Evolutionary conservation across 2,797 vertebrate species (phyloP).

Genomic region (Novumbra hubbsi): DNA sequence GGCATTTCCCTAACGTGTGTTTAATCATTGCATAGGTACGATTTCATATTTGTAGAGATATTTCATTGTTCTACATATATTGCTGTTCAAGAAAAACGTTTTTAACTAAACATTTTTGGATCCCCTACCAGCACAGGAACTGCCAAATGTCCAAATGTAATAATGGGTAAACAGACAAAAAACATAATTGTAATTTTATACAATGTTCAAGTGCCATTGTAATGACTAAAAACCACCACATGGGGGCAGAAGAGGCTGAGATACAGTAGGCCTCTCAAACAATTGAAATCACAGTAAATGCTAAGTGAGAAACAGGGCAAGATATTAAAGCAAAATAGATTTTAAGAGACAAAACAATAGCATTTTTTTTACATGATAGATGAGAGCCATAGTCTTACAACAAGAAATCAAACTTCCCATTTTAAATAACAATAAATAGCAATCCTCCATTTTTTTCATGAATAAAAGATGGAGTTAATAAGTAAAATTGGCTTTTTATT

Average conservation of each 20-base stretch:
- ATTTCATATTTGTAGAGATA: too few species aligned
- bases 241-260: not conserved
- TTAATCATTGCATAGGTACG: too few species aligned
- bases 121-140: too few species aligned
- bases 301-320: too few species aligned
- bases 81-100: too few species aligned
- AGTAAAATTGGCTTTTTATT: not conserved
- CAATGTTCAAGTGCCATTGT: constrained; percentile 2
- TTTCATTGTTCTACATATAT: too few species aligned
- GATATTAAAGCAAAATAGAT: too few species aligned
- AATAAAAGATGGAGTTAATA: not conserved
- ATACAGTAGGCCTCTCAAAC: not conserved
- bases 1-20: too few species aligned
- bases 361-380: not conserved
- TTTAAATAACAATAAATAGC: not conserved
- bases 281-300: not conserved
- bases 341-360: not conserved
- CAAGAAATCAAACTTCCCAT: not conserved
- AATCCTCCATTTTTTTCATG: not conserved
- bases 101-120: too few species aligned
- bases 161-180: not conserved
- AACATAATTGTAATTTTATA: not conserved
- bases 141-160: too few species aligned
- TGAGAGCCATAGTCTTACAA: not conserved
- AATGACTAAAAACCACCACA: constrained; percentile 10